Evolutionary conservation across 2,797 vertebrate species (phyloP), one percentile per base, ranked within the genome.

Genomic region (Cynodonichthys magdalenae): DNA sequence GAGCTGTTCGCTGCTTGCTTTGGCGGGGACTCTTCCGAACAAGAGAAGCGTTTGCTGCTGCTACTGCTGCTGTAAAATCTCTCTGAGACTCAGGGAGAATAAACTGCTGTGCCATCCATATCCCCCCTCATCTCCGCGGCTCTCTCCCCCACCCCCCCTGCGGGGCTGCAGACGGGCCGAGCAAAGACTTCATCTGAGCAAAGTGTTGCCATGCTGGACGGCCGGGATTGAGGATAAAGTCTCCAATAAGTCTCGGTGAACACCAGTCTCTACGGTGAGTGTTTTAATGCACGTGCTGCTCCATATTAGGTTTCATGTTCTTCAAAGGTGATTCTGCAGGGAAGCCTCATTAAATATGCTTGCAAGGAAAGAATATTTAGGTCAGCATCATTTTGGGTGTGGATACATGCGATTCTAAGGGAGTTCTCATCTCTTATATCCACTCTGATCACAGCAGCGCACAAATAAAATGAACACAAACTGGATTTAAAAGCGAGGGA

Each of bases 151-250:
- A 6, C 34, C 10, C 34, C 34, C 34, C 34, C 34, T 15, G 59
- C 63, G 63, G 57, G 54, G 64, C 41, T 50, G 50, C 53, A 15
- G 53, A 74, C 45, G 18, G 44, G 20, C 34, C 68, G 52, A 69
- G 53, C n/a, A 55, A 60, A 69, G 10, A 75, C 75, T 89, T 74
- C 79, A 74, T 82, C 73, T 55, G 65, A 63, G 68, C 68, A 49
- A 62, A 82, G 79, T 82, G 74, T 77, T 92, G 92, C 82, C 77
- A 94, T 94, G 93, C 92, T 90, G 85, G 80, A 75, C 76, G 69
- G 77, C 84, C 83, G 83, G 66, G 74, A 80, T 60, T 93, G 80
- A 92, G 74, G 78, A 79, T 63, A 81, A 84, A 88, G 81, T 87
- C 70, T 62, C 61, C 63, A 50, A 6, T 14, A 76, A 90, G 79